Base-by-base conservation (phyloP, 1,140 invertebrate genomes). In the Dolichoris vasculosae region DNA sequence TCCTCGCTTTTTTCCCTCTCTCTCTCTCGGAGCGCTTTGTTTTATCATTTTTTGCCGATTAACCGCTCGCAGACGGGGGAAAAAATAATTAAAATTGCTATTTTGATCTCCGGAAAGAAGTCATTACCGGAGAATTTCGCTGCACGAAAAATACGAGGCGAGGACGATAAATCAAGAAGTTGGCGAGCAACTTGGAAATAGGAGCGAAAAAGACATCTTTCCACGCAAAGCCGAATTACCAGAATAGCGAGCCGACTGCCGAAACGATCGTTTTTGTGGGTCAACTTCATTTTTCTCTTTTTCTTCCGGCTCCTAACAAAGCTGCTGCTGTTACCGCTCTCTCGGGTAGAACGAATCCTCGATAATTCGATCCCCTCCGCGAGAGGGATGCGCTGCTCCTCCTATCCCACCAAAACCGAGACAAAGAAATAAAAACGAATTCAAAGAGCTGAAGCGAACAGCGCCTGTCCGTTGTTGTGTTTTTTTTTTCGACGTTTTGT, bases 341-440 rank as follows among this genome's bases (percentile, higher is more conserved):
- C 51, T 23, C 78, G 48, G 48, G 64, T 81, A 83, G 81, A 89
- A 89, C 84, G 88, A 89, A 89, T 88, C 83, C 38, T 69, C 26
- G 80, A 85, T 89, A 88, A 89, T 89, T 88, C 85, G 88, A 88
- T 88, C 87, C 83, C 71, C 73, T 76, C 78, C 59, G 78, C 48
- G 73, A 13, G 35, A 38, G 78, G 78, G 78, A 81, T 81, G 63
- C 67, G 46, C 40, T 13, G 64, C n/a, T 46, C 26, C 26, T 40
- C 43, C 64, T 32, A 38, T 26, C 2, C 38, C 38, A 38, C 40
- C 35, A 32, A 46, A 46, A 80, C 9, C 48, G 17, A 73, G 81
- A 73, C 48, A 82, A 82, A 59, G 81, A 82, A 75, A 59, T 35
- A 63, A 51, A 59, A 82, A 30, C 63, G 26, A 48, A 30, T n/a